phyloP scores from a whole-genome alignment of 1,140 invertebrate species.

The Manduca sexta region DNA sequence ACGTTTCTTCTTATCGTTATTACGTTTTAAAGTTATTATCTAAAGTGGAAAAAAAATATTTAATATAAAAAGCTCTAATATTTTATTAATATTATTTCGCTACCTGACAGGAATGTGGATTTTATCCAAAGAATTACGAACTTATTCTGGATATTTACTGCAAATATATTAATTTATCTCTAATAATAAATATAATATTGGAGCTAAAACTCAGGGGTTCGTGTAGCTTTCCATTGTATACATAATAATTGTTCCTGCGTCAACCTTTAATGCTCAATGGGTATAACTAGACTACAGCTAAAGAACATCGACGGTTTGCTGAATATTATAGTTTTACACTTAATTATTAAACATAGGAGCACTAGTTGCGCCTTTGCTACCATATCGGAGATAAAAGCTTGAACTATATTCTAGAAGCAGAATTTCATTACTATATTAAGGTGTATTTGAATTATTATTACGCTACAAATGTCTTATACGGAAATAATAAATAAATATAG shows the following conservation, averaged over 20 bases:
- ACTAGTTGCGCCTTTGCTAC: too few relatives aligned
- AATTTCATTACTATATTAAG: too few relatives aligned
- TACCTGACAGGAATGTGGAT: too few relatives aligned
- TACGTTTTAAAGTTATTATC: too few relatives aligned
- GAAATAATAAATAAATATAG: too few relatives aligned
- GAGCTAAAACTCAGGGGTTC: slow-evolving; percentile 13
- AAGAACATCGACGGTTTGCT: slow-evolving; percentile 57
- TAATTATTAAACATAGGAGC: not conserved
- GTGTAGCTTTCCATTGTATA: slow-evolving; percentile 21
- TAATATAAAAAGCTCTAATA: slow-evolving; percentile 7
- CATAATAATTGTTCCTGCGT: slow-evolving; percentile 58
- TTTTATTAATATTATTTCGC: not conserved
- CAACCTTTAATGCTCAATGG: slow-evolving; percentile 50
- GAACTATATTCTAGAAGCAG: too few relatives aligned
- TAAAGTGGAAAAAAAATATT: too few relatives aligned
- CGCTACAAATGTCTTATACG: too few relatives aligned
- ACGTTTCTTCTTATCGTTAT: slow-evolving; percentile 23
- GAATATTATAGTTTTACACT: slow-evolving; percentile 19
- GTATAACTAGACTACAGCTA: slow-evolving; percentile 35
- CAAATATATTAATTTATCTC: slow-evolving; percentile 3
- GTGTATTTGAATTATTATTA: too few relatives aligned
- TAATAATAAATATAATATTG: slow-evolving; percentile 6
- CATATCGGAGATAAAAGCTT: too few relatives aligned
- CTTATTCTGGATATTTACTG: not conserved
- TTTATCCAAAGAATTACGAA: too few relatives aligned